Conservation (phyloP, 2,888 invertebrate genomes). For the Cremastinae sp. region DNA sequence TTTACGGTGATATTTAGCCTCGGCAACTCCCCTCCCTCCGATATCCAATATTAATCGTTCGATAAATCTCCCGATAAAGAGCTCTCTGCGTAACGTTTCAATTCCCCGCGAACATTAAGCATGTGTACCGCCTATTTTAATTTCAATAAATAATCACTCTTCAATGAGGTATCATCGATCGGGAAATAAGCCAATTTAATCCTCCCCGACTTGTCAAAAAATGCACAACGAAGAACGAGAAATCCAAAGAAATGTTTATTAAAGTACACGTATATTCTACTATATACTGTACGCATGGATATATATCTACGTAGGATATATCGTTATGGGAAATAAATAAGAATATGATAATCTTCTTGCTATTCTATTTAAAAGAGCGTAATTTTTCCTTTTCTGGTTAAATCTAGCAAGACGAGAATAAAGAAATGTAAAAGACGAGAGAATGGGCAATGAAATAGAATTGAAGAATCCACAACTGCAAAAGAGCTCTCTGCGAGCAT, state of each 20-base stretch:
- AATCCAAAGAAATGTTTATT: too few species aligned
- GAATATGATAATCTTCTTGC: too few species aligned
- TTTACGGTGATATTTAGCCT: slow-evolving; percentile 53
- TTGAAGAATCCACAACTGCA: slow-evolving; percentile 17
- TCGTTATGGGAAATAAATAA: too few species aligned
- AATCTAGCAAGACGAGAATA: slow-evolving; percentile 16
- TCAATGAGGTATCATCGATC: neutral
- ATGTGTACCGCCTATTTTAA: slow-evolving; percentile 26
- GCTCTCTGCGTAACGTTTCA: slow-evolving; percentile 48
- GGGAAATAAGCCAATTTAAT: neutral
- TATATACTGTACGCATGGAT: too few species aligned
- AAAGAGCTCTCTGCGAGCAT: slow-evolving; percentile 36
- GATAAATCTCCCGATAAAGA: slow-evolving; percentile 53
- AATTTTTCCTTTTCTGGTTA: neutral
- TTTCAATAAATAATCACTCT: slow-evolving; percentile 42
- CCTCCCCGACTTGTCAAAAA: too few species aligned
- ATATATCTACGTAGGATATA: too few species aligned
- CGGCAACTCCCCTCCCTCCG: too few species aligned
- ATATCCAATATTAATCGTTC: slow-evolving; percentile 55
- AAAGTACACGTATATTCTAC: too few species aligned
- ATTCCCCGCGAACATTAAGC: slow-evolving; percentile 48
- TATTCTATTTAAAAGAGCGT: neutral
- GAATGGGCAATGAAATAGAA: slow-evolving; percentile 24
- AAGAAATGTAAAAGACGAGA: slow-evolving; percentile 12
- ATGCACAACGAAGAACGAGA: too few species aligned